Percentiles rank a stretch among this genome's conserved stretches.
These are phyloP conservation scores for Cyclophora punctaria DNA, from an alignment of 2,888 invertebrate genomes.

Conservation along the genomic window DNA sequence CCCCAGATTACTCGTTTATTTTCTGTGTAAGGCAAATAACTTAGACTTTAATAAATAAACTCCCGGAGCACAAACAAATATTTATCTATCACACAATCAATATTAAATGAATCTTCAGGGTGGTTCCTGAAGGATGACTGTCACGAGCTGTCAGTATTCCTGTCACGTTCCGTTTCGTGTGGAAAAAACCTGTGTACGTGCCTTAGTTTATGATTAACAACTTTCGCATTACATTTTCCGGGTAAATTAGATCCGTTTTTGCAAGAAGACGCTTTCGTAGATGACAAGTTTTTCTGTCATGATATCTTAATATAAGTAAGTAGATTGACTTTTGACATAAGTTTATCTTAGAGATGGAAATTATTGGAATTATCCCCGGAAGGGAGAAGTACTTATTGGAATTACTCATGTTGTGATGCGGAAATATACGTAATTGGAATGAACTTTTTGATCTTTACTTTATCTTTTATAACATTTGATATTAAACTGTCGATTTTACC, in stretches of 20 bases:
- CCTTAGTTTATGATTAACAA: slow-evolving; percentile 18
- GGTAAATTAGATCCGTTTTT: slow-evolving; percentile 8
- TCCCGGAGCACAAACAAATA: slow-evolving; percentile 1
- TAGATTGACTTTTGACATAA: no score
- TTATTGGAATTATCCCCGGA: no score
- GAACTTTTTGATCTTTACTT: no score
- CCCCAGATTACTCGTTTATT: no score
- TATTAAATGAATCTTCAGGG: slow-evolving; percentile 15
- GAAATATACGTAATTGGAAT: no score
- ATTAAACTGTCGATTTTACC: no score
- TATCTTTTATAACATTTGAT: no score
- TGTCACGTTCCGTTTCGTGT: slow-evolving; percentile 31
- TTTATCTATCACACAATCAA: slow-evolving; percentile 13
- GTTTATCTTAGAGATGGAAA: no score
- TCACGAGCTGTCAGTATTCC: slow-evolving; percentile 20
- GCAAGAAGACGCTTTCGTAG: not conserved
- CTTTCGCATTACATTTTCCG: slow-evolving; percentile 7
- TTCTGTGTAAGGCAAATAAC: no score
- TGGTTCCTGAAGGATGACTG: slow-evolving; percentile 5
- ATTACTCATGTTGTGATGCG: no score
- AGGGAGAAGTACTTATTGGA: no score
- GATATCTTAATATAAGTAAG: not conserved
- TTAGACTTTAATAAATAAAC: no score
- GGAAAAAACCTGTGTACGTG: slow-evolving; percentile 26
- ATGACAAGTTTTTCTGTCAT: slow-evolving; percentile 3